These are phyloP conservation scores for Coptotermes formosanus DNA, from an alignment of 1,140 invertebrate genomes.

Conservation along the genomic window DNA sequence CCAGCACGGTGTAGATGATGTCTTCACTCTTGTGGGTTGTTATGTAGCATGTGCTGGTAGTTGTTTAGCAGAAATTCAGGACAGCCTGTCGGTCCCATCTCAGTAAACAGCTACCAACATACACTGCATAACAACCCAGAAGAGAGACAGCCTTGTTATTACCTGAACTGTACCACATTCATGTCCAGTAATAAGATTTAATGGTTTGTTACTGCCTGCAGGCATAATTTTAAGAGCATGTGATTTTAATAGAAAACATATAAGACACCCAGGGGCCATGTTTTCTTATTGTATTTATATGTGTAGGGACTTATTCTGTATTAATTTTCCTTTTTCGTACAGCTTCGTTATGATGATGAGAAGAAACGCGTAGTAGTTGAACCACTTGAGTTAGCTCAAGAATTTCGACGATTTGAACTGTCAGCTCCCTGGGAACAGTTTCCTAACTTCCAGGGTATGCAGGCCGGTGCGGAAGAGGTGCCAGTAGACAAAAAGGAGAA, in stretches of 20 bases:
- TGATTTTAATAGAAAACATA: background rate
- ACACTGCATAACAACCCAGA: too few relatives aligned
- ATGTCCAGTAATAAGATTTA: too few relatives aligned
- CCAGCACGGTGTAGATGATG: too few relatives aligned
- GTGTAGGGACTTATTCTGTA: conserved; percentile 32
- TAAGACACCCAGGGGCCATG: background rate
- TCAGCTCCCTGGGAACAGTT: conserved; percentile 97
- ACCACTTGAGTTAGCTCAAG: conserved; percentile 94
- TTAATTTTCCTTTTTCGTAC: background rate
- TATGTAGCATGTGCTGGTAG: too few relatives aligned
- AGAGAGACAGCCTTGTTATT: too few relatives aligned
- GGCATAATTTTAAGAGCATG: background rate
- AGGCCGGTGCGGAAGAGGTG: conserved; percentile 58
- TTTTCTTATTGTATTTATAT: background rate
- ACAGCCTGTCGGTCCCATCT: too few relatives aligned
- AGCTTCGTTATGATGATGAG: conserved; percentile 96
- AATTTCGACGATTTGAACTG: conserved; percentile 96
- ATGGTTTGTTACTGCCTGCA: too few relatives aligned
- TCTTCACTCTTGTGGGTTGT: too few relatives aligned
- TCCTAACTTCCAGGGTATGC: conserved; percentile 74
- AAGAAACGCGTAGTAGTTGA: conserved; percentile 92
- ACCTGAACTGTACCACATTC: too few relatives aligned
- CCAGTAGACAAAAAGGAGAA: conserved; percentile 44
- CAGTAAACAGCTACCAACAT: too few relatives aligned
- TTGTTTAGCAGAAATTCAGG: too few relatives aligned